Base-by-base conservation (phyloP, 2,797 vertebrate genomes). In the Sebastes aleutianus region DNA sequence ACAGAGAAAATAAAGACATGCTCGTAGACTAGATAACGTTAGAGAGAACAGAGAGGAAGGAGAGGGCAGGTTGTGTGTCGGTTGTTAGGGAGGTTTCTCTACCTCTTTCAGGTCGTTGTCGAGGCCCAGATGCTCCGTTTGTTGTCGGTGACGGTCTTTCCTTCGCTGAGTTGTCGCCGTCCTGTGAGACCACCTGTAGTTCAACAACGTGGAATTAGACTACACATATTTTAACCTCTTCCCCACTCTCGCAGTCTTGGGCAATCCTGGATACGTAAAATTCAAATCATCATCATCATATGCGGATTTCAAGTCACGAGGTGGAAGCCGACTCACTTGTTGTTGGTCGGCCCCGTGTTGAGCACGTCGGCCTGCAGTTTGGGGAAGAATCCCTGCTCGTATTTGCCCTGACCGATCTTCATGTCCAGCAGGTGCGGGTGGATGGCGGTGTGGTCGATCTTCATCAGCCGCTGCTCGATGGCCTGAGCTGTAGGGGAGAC, bases 371-470 rank as follows among this genome's bases (percentile, higher is more conserved):
- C 94, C 66, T 98, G 97, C 78, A 99, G 93, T 79, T 96, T 97
- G 3, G 98, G 98, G 88, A 99, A 99, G 92, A 98, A 98, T 0
- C 98, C 97, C 89, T 96, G 98, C 24, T 97, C 93, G 0, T 98
- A 98, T 80, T 96, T 97, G 78, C 98, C 98, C 88, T 99, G 97
- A 32, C 98, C 98, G 0, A 99, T 98, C 95, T 97, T 98, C 98
- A 99, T 99, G 82, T 99, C 95, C 4, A 99, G 96, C 56, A 99
- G 94, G 85, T 99, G 98, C 0, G 98, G 98, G 83, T 97, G 97
- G 84, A 99, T 95, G 77, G 98, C 97, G 0, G 96, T 97, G 89
- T 99, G 98, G 86, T 98, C 97, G 0, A 98, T 97, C 95, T 98
- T 98, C 93, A 95, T 93, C 75, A 98, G 94, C 5, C 98, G 91